Conservation (phyloP, 2,888 invertebrate species). For the Heterodera filipjevi region DNA sequence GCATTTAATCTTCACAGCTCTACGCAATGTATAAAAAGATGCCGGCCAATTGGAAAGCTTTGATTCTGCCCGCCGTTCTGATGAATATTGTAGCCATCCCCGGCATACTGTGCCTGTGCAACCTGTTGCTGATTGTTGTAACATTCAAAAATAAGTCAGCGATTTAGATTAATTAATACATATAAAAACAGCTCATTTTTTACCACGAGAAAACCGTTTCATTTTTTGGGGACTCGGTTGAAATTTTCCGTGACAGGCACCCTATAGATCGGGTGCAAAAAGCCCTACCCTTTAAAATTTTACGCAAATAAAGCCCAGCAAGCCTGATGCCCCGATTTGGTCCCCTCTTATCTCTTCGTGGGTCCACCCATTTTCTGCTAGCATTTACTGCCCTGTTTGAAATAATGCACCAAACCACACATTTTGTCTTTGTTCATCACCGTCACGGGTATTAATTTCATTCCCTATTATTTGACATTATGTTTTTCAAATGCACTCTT, state of each 20-base stretch:
- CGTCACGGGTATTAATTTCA: constrained; percentile 29
- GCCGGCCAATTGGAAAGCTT: not conserved
- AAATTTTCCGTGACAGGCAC: too few species aligned
- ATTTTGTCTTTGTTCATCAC: constrained; percentile 23
- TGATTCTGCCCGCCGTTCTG: constrained; percentile 14
- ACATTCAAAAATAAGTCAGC: constrained; percentile 13
- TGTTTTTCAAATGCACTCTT: constrained; percentile 26
- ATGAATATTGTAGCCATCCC: constrained; percentile 5
- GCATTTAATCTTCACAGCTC: not conserved
- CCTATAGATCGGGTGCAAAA: too few species aligned
- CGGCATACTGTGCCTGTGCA: constrained; percentile 17
- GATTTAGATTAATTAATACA: too few species aligned
- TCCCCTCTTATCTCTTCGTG: constrained; percentile 19
- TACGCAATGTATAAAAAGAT: constrained; percentile 19
- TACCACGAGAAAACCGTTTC: too few species aligned
- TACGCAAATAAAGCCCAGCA: too few species aligned
- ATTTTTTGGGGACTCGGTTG: too few species aligned
- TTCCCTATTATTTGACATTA: constrained; percentile 25
- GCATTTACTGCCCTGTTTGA: constrained; percentile 31
- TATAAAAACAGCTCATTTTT: too few species aligned
- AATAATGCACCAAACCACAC: constrained; percentile 28
- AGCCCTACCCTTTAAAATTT: too few species aligned
- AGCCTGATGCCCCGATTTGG: too few species aligned
- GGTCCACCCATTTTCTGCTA: constrained; percentile 30
- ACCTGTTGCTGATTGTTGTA: constrained; percentile 19